Evolutionary conservation across 2,888 invertebrate genomes (phyloP).

Genomic region (Antitype chi): DNA sequence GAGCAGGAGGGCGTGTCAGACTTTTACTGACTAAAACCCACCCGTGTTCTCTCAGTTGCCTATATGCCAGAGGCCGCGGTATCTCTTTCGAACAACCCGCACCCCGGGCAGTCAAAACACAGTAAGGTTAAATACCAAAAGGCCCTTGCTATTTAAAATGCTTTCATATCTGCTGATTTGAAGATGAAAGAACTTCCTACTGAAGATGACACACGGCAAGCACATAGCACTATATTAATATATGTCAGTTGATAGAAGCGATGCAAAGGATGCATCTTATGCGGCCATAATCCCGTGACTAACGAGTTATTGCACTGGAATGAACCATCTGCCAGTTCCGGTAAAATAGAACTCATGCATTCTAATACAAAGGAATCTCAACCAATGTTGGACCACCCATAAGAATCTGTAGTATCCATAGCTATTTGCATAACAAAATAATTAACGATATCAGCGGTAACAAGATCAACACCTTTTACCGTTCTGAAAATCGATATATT

Average conservation of each 20-base stretch:
- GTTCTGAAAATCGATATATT: conserved; percentile 51
- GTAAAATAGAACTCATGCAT: conserved; percentile 39
- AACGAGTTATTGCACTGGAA: conserved; percentile 32
- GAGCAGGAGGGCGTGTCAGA: too few relatives aligned
- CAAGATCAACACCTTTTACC: conserved; percentile 55
- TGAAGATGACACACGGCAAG: not conserved
- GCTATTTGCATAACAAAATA: conserved; percentile 24
- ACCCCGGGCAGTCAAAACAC: too few relatives aligned
- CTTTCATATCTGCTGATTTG: conserved; percentile 1
- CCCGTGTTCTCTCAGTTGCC: too few relatives aligned
- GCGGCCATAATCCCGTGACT: conserved; percentile 24
- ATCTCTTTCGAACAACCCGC: too few relatives aligned
- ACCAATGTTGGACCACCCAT: conserved; percentile 35
- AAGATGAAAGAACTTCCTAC: conserved; percentile 16
- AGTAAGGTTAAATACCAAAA: conserved; percentile 7
- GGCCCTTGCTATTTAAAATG: not conserved
- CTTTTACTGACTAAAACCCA: too few relatives aligned
- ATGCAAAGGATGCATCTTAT: conserved; percentile 29
- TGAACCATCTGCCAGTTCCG: conserved; percentile 37
- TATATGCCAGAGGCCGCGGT: too few relatives aligned
- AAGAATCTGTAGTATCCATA: not conserved
- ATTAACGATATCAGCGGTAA: conserved; percentile 26
- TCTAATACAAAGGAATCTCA: conserved; percentile 18
- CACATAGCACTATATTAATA: not conserved
- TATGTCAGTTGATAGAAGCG: not conserved